phyloP scores from a whole-genome alignment of 2,888 invertebrate species.

The Sepioteuthis lessoniana region DNA sequence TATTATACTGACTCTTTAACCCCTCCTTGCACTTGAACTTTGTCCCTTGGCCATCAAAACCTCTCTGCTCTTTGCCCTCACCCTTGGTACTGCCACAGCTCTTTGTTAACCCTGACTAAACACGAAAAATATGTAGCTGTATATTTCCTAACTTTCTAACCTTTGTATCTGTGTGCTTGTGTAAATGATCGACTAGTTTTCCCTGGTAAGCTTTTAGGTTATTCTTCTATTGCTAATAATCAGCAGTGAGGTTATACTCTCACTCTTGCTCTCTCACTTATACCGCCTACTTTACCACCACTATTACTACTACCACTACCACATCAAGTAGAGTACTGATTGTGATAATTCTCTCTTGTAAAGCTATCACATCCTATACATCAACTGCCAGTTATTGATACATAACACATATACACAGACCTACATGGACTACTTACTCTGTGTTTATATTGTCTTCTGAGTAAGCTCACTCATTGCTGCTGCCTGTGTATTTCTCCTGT shows the following conservation, averaged over 20 bases:
- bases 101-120: neutral
- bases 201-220: neutral
- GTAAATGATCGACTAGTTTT: neutral
- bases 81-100: neutral
- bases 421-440: neutral
- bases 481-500: neutral
- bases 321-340: neutral
- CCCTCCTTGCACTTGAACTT: neutral
- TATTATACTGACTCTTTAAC: neutral
- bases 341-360: neutral
- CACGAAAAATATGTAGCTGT: neutral
- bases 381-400: neutral
- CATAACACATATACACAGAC: neutral
- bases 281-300: neutral
- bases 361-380: neutral
- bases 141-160: neutral
- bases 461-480: neutral
- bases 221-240: neutral
- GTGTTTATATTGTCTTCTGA: neutral
- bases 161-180: conserved; percentile 37
- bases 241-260: neutral
- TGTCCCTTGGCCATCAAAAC: neutral
- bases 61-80: neutral
- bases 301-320: neutral
- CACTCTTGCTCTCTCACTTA: neutral